Evolutionary conservation across 1,140 invertebrate genomes (phyloP), one percentile per base, ranked within the genome.

Genomic region (Ips nitidus): DNA sequence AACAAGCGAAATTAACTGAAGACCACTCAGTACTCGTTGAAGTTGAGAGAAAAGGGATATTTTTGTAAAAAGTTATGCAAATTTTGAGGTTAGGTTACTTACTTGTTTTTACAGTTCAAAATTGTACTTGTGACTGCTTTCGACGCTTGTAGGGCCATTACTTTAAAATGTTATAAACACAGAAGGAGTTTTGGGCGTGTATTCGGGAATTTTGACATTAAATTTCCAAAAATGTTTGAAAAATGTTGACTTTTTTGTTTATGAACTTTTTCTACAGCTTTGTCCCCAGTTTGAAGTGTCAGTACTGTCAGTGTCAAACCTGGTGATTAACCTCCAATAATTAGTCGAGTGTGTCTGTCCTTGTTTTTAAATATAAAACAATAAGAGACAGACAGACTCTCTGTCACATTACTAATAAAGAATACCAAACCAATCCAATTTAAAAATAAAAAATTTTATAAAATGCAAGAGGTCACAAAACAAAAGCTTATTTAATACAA

Each of bases 131-230:
- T 67, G n/a, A 71, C 37, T 38, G 36, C 47, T 55, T 71, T 71
- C 1, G 66, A 63, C 37, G 65, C 70, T 42, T 68, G 70, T 36
- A 71, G 52, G 52, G 70, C 70, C 70, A 71, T 71, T 8, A 22
- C 62, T 38, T 39, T 7, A 4, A 41, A 7, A 8, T 59, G 60
- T 62, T 63, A 61, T 53, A 62, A 61, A 52, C n/a, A 22, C 39
- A 47, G 2, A 58, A 45, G 42, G n/a, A 41, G 52, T 58, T 39
- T 64, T 57, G n/a, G 60, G 60, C 61, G 61, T 39, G 36, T 66
- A 47, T 66, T 62, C 57, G 50, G 57, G 63, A 71, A 66, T 66
- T 71, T 71, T 71, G 69, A 71, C 62, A 53, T 70, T 40, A 37
- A 53, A 37, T 55, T 62, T 47, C 59, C 42, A 58, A 58, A 56